Percentiles rank a stretch among this genome's conserved stretches.
These are phyloP conservation scores for Schizotus pectinicornis DNA, from an alignment of 2,888 invertebrate genomes.

Conservation along the genomic window DNA sequence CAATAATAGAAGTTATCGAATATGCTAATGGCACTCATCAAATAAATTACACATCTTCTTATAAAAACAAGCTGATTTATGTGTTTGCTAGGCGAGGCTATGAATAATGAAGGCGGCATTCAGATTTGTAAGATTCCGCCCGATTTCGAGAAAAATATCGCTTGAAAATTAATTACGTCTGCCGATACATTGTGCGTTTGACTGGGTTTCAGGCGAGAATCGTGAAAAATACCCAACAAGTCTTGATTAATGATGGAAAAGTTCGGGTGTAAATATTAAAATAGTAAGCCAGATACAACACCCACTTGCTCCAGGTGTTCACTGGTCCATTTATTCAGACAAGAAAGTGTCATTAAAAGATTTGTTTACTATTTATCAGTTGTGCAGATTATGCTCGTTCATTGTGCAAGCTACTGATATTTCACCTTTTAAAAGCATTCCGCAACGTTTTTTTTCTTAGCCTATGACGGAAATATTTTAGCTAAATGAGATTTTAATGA, in stretches of 20 bases:
- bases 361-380: no score
- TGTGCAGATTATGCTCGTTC: no score
- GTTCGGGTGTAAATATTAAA: neutral
- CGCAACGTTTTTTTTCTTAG: no score
- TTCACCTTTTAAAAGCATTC: no score
- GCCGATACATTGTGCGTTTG: neutral
- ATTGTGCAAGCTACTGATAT: no score
- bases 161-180: slow-evolving; percentile 2
- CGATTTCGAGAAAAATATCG: neutral
- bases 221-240: neutral
- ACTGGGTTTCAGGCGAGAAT: neutral
- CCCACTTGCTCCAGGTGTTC: neutral
- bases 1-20: neutral
- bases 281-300: neutral
- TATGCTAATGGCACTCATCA: slow-evolving; percentile 1
- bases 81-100: neutral
- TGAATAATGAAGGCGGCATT: no score
- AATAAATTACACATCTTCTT: slow-evolving; percentile 2
- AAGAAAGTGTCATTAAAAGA: no score
- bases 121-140: no score
- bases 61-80: slow-evolving; percentile 1
- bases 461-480: no score
- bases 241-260: slow-evolving; percentile 2
- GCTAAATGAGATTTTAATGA: no score
- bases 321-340: neutral